Conservation (phyloP, 2,113 vertebrate species). For the Coryphaenoides rupestris region DNA sequence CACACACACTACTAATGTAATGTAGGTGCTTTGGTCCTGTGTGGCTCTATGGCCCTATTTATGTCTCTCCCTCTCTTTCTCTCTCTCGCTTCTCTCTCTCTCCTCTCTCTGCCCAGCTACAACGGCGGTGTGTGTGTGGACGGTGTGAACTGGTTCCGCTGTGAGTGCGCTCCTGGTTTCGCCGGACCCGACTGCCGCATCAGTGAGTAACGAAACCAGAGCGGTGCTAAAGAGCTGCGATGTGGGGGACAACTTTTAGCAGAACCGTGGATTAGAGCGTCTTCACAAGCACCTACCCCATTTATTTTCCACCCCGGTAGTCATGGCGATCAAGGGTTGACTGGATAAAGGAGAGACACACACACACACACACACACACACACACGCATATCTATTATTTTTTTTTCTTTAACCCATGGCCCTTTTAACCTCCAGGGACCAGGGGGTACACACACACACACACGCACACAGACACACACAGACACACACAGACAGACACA, state of each 20-base stretch:
- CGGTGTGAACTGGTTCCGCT: conserved; percentile 96
- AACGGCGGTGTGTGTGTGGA: conserved; percentile 94
- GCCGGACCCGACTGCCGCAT: conserved; percentile 95
- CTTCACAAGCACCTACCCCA: no score
- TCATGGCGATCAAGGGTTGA: no score
- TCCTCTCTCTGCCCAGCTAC: conserved; percentile 84
- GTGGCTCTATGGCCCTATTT: conserved; percentile 26
- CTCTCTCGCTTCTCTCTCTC: neutral
- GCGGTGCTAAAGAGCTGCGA: no score
- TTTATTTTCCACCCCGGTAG: no score
- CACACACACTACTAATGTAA: no score
- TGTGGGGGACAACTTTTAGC: no score
- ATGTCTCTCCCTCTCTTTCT: conserved; percentile 16
- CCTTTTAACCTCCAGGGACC: neutral
- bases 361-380: no score
- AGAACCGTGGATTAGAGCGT: no score
- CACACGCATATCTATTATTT: no score
- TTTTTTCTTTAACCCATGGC: no score
- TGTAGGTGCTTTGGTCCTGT: conserved; percentile 48
- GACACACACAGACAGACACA: conserved; percentile 38
- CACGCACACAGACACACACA: neutral
- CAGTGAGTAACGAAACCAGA: conserved; percentile 78
- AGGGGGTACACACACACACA: neutral
- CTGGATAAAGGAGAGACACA: no score
- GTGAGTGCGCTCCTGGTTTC: conserved; percentile 90